Base-by-base conservation (phyloP, 2,113 vertebrate species). In the Ictidomys tridecemlineatus region DNA sequence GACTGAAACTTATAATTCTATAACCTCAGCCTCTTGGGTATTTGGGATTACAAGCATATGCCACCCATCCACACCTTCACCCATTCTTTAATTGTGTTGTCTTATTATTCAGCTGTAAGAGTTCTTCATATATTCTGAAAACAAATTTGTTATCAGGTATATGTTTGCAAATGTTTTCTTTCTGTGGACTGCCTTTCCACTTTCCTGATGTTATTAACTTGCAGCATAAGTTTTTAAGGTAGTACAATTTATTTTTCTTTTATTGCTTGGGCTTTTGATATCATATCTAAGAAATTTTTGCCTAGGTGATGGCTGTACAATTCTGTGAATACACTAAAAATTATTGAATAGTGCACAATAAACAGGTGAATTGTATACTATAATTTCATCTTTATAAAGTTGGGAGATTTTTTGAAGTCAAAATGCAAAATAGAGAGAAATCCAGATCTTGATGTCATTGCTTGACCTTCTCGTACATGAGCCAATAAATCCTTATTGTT, bases 121-220 rank as follows among this genome's bases (percentile, higher is more conserved):
- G 10, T 85, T 93, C 58, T 88, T 96, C 37, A 70, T 76, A 76
- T 94, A 93, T 51, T 92, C 51, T 92, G n/a, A 6, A 96, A 90
- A 87, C 1, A 92, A 95, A 37, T 84, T 5, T 69, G 18, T 86
- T 95, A 76, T 76, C 28, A 85, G 76, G 91, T 56, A 16, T 37
- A 93, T 48, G 85, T 56, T 96, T 85, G 7, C 48, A 96, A 90
- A 73, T 77, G 65, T 86, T 89, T 93, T 76, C 32, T 85, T 65
- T 92, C 37, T 79, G 26, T n/a, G 53, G 8, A 56, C 42, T 95
- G 32, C 53, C 80, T 73, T 92, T 90, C 67, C 45, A 92, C 12
- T 58, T 76, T 80, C 45, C 48, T 85, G 42, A 63, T 78, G 26
- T 5, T 79, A 79, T 37, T 83, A 89, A 45, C 67, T 89, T 93